Percentiles rank a stretch among this genome's conserved stretches.
Evolutionary conservation across 2,113 vertebrate species (phyloP).

Genomic region (Indri indri): DNA sequence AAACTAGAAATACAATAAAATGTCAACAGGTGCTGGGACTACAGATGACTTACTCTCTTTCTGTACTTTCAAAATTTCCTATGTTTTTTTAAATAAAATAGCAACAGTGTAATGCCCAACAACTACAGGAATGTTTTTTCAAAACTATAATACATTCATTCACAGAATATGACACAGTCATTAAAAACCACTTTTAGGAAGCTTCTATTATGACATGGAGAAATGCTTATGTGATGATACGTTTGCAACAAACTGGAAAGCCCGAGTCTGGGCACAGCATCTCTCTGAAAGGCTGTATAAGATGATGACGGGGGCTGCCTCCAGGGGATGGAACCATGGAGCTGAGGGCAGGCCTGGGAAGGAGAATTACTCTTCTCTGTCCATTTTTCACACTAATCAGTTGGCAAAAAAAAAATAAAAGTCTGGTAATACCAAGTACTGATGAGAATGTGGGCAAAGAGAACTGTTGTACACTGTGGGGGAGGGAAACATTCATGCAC

Average conservation of each 20-base stretch:
- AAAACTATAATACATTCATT: background rate
- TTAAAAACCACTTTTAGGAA: background rate
- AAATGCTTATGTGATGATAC: background rate
- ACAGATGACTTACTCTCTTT: background rate
- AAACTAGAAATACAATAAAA: background rate
- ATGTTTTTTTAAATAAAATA: background rate
- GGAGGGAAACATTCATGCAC: accelerated
- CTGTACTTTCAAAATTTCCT: background rate
- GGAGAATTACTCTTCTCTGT: background rate
- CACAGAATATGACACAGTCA: background rate
- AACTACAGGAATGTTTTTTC: background rate
- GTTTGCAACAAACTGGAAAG: background rate
- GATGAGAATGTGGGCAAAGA: background rate
- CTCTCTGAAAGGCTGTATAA: background rate
- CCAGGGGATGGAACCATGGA: background rate
- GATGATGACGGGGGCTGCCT: background rate
- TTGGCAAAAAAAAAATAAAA: background rate
- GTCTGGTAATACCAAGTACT: background rate
- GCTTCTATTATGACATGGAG: background rate
- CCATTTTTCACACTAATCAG: background rate
- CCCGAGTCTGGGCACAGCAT: background rate
- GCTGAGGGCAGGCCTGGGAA: background rate
- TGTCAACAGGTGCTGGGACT: background rate
- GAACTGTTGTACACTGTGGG: background rate
- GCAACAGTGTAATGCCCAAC: background rate